These are phyloP conservation scores for Dendroctonus ponderosae DNA, from an alignment of 1,140 invertebrate species.

Conservation along the genomic window DNA sequence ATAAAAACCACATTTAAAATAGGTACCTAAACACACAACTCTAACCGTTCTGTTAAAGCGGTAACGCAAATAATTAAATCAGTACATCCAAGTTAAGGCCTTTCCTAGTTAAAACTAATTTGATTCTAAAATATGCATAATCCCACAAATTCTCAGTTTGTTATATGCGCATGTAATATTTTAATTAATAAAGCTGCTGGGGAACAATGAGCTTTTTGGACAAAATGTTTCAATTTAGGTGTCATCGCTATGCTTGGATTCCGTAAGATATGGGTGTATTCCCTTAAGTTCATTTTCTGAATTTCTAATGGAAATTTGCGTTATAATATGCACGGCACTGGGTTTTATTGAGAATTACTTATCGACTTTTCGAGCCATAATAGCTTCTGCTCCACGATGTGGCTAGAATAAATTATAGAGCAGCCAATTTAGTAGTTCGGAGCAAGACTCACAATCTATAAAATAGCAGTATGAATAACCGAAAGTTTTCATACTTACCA, in stretches of 20 bases:
- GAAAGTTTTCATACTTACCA: too few relatives aligned
- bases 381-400: background rate
- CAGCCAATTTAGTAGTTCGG: background rate
- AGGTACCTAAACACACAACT: too few relatives aligned
- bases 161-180: constrained; percentile 24
- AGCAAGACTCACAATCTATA: too few relatives aligned
- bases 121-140: constrained; percentile 23
- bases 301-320: constrained; percentile 22
- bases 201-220: constrained; percentile 18
- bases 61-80: too few relatives aligned
- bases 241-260: constrained; percentile 19
- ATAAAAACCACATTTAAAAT: too few relatives aligned
- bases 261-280: constrained; percentile 12
- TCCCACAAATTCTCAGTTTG: constrained; percentile 9
- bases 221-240: constrained; percentile 30
- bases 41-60: too few relatives aligned
- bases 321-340: background rate
- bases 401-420: constrained; percentile 5
- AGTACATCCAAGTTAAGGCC: background rate
- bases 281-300: constrained; percentile 6
- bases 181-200: constrained; percentile 26
- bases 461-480: too few relatives aligned
- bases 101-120: constrained; percentile 21
- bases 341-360: constrained; percentile 15
- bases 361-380: constrained; percentile 10